Conservation (phyloP, 2,888 invertebrate genomes). For the Petrolisthes manimaculis region DNA sequence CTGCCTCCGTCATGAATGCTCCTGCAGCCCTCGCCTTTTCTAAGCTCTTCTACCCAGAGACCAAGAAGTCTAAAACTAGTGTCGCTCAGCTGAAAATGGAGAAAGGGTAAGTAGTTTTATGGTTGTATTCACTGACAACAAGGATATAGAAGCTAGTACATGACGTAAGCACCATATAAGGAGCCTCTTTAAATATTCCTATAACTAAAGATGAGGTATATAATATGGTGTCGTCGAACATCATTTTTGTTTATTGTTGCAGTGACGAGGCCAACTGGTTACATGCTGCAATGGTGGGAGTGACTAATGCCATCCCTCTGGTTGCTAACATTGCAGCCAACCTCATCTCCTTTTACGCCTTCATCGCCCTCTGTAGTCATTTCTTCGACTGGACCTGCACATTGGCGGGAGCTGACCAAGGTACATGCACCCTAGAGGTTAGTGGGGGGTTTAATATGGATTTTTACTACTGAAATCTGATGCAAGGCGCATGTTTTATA, state of each 20-base stretch:
- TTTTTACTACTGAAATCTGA: neutral
- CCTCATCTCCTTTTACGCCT: slow-evolving; percentile 90
- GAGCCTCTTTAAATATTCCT: neutral
- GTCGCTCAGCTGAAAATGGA: slow-evolving; percentile 81
- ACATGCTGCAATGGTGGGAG: slow-evolving; percentile 93
- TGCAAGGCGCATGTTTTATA: neutral
- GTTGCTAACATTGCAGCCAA: slow-evolving; percentile 91
- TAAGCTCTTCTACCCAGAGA: slow-evolving; percentile 93
- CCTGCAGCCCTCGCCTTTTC: slow-evolving; percentile 91
- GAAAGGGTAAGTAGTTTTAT: slow-evolving; percentile 75
- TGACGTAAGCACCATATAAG: too few relatives aligned
- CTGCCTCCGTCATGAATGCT: slow-evolving; percentile 96
- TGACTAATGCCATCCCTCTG: slow-evolving; percentile 85
- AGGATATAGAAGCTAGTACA: too few relatives aligned
- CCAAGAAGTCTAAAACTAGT: slow-evolving; percentile 81
- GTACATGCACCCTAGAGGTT: slow-evolving; percentile 13
- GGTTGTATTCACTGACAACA: too few relatives aligned
- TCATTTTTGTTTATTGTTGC: neutral
- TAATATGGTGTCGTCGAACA: neutral
- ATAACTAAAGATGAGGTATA: neutral
- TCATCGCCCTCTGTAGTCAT: slow-evolving; percentile 87
- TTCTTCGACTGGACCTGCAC: slow-evolving; percentile 84
- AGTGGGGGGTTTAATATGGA: neutral
- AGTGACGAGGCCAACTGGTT: slow-evolving; percentile 84
- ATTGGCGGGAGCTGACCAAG: slow-evolving; percentile 78